Evolutionary conservation across 1,140 invertebrate genomes (phyloP).

Genomic region (Neelides sp.): DNA sequence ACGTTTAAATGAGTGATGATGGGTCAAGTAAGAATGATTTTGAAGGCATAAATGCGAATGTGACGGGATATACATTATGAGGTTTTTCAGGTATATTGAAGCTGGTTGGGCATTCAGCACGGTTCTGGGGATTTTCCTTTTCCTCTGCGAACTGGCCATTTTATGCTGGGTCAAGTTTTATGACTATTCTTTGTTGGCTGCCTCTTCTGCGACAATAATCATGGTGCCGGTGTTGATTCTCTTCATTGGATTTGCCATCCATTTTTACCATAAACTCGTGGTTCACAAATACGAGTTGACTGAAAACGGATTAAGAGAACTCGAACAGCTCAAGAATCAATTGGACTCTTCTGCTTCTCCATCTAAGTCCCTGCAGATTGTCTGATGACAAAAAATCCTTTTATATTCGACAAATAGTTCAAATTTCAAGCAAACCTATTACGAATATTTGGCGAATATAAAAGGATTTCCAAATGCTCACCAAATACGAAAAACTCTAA

Average conservation of each 20-base stretch:
- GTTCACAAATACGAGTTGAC: conserved; percentile 59
- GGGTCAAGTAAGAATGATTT: too few relatives aligned
- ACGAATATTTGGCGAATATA: too few relatives aligned
- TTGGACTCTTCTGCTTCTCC: too few relatives aligned
- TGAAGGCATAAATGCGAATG: too few relatives aligned
- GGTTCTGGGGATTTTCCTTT: conserved; percentile 71
- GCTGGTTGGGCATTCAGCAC: conserved; percentile 88
- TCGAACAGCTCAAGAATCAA: conserved; percentile 35
- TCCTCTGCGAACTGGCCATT: conserved; percentile 66
- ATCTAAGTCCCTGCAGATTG: too few relatives aligned
- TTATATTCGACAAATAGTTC: too few relatives aligned
- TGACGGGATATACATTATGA: too few relatives aligned
- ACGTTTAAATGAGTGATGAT: too few relatives aligned
- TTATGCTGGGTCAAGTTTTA: conserved; percentile 82
- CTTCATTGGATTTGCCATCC: conserved; percentile 73
- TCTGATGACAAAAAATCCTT: too few relatives aligned
- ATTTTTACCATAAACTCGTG: conserved; percentile 79
- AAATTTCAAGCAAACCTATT: too few relatives aligned
- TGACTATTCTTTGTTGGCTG: conserved; percentile 62
- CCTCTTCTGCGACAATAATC: conserved; percentile 68
- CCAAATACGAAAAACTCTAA: too few relatives aligned
- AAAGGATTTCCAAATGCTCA: too few relatives aligned
- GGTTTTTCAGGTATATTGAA: conserved; percentile 63
- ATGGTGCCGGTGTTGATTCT: conserved; percentile 77
- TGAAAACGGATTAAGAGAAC: conserved; percentile 35